Evolutionary conservation across 2,888 invertebrate genomes (phyloP), one percentile per base, ranked within the genome.

Genomic region (Pachydiplax longipennis): DNA sequence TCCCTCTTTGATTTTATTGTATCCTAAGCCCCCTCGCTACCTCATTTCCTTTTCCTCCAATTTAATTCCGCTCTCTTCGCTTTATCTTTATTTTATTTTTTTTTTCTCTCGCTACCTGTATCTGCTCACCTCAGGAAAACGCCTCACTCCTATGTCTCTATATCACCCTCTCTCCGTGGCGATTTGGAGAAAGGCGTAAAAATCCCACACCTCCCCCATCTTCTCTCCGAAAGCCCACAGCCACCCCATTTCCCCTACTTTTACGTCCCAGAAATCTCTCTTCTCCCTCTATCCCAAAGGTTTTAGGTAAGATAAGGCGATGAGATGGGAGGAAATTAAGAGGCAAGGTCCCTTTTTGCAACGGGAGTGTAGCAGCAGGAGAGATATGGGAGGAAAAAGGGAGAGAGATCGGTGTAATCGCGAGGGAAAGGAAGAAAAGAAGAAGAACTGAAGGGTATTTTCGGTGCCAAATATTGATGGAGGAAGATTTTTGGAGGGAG

Each of bases 301-400:
- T 82, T 48, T 82, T 44, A 48, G 25, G 44, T 82, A 48, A 82
- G 82, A 82, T 82, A 82, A 82, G 82, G 82, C 44, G 82, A 82
- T 82, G 82, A 44, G 82, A 82, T 82, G 82, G 82, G 82, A 82
- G 82, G 48, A 82, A 82, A 82, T 82, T 82, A 82, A 48, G 82
- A 82, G 82, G 82, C 37, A 81, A 44, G 81, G n/a, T 18, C 48
- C 48, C 82, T 48, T 82, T 73, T 82, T 48, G 82, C 82, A 44
- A 80, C 35, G 80, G 44, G 44, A 37, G 31, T 80, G 80, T 18
- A n/a, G 35, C 18, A n/a, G 40, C 3, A 8, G 18, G 37, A 37
- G 81, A 37, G 37, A 40, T 81, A 37, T 81, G 37, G 18, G 2
- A 10, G 8, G 40, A 15, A 81, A 40, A 40, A 44, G 44, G 44